These are phyloP conservation scores for Spodoptera exigua DNA, from an alignment of 2,888 invertebrate genomes.

Conservation along the genomic window DNA sequence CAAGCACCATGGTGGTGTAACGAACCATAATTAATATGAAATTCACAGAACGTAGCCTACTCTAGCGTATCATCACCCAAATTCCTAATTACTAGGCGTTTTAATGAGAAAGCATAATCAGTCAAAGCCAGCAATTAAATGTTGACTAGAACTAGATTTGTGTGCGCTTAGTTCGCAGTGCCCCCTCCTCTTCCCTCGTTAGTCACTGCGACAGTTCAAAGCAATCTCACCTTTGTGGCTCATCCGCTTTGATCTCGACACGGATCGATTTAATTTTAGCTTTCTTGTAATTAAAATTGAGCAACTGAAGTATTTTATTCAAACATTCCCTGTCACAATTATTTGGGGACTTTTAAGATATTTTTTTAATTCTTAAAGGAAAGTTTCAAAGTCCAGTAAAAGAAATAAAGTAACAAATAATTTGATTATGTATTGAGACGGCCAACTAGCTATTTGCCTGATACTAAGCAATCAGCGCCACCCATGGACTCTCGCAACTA, in stretches of 20 bases:
- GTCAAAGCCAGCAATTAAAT: slow-evolving; percentile 71
- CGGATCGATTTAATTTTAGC: slow-evolving; percentile 76
- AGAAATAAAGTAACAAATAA: too few species aligned
- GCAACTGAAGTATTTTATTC: slow-evolving; percentile 67
- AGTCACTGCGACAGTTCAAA: slow-evolving; percentile 73
- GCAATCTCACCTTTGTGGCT: slow-evolving; percentile 79
- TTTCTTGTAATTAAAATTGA: slow-evolving; percentile 79
- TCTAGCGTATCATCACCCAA: slow-evolving; percentile 21
- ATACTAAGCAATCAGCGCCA: too few species aligned
- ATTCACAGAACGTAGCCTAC: too few species aligned
- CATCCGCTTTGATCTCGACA: slow-evolving; percentile 77
- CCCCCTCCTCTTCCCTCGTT: slow-evolving; percentile 64
- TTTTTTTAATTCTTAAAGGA: neutral
- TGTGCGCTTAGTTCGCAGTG: slow-evolving; percentile 48
- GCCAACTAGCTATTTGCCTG: too few species aligned
- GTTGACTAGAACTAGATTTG: slow-evolving; percentile 69
- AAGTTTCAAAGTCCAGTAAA: slow-evolving; percentile 12
- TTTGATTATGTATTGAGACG: too few species aligned
- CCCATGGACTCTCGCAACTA: too few species aligned
- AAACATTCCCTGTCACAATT: slow-evolving; percentile 49
- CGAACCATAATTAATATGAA: too few species aligned
- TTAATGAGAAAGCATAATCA: slow-evolving; percentile 57
- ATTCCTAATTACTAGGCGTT: slow-evolving; percentile 27
- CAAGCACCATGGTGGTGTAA: too few species aligned
- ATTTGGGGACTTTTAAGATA: slow-evolving; percentile 7